phyloP scores from a whole-genome alignment of 2,113 vertebrate species.

The Nothoprocta perdicaria region DNA sequence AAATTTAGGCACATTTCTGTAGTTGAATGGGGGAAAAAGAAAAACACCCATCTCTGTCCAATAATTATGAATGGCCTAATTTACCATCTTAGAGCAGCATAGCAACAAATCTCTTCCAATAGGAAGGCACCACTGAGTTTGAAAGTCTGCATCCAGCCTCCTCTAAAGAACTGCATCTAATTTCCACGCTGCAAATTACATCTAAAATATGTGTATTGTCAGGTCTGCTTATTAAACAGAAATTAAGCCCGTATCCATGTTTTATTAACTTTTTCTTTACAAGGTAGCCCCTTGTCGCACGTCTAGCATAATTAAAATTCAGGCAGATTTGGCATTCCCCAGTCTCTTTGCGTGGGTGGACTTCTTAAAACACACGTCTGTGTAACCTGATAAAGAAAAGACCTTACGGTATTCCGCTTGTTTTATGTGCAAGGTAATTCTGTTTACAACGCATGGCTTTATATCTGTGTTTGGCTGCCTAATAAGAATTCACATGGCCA shows the following conservation, averaged over 20 bases:
- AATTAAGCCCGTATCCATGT: constrained; percentile 46
- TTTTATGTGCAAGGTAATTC: constrained; percentile 28
- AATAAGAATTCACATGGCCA: constrained; percentile 5
- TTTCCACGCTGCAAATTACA: constrained; percentile 47
- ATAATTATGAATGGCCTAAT: constrained; percentile 60
- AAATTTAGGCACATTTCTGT: neutral
- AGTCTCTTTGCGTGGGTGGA: constrained; percentile 30
- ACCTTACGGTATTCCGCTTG: neutral
- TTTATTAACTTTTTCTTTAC: constrained; percentile 69
- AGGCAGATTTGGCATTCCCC: constrained; percentile 48
- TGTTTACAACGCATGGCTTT: constrained; percentile 28
- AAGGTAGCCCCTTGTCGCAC: constrained; percentile 54
- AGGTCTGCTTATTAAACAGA: constrained; percentile 63
- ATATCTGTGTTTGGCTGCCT: neutral
- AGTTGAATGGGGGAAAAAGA: constrained; percentile 1
- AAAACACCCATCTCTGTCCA: neutral
- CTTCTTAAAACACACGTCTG: neutral
- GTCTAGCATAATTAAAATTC: constrained; percentile 63
- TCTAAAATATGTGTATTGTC: constrained; percentile 14
- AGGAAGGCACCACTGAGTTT: constrained; percentile 32
- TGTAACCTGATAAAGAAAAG: constrained; percentile 43
- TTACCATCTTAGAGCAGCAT: constrained; percentile 57
- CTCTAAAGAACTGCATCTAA: constrained; percentile 26
- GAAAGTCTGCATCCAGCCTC: constrained; percentile 36
- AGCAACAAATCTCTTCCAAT: constrained; percentile 65